These are phyloP conservation scores for Balaeniceps rex DNA, from an alignment of 2,113 vertebrate species.

Conservation along the genomic window DNA sequence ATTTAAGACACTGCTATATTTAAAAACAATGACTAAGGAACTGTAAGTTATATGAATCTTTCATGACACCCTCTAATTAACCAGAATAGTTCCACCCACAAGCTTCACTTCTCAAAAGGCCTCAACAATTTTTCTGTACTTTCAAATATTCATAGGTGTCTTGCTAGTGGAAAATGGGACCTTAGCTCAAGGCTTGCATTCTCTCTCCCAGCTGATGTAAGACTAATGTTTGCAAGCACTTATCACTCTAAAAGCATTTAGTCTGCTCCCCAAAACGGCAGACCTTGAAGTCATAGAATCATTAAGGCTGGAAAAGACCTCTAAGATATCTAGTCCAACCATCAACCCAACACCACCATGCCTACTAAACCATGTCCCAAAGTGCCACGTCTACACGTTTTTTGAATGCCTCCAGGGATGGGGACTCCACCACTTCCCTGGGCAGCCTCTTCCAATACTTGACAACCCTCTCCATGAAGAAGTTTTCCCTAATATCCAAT, in stretches of 20 bases:
- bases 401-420: too few species aligned
- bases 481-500: too few species aligned
- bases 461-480: too few species aligned
- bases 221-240: neutral
- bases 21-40: slow-evolving; percentile 62
- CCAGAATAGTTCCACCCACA: slow-evolving; percentile 55
- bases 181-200: neutral
- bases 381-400: too few species aligned
- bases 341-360: too few species aligned
- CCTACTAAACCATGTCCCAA: too few species aligned
- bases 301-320: too few species aligned
- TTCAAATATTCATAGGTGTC: neutral
- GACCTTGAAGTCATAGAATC: neutral
- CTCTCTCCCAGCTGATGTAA: neutral
- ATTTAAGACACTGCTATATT: slow-evolving; percentile 42
- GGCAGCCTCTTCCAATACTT: too few species aligned
- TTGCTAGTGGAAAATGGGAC: neutral
- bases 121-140: neutral
- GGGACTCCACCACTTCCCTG: too few species aligned
- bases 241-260: neutral
- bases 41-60: slow-evolving; percentile 41
- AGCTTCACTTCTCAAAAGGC: neutral
- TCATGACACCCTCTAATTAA: slow-evolving; percentile 47
- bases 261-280: neutral
- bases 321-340: too few species aligned